Evolutionary conservation across 2,113 vertebrate species (phyloP), one percentile per base, ranked within the genome.

Genomic region (Brevimyrus niger): DNA sequence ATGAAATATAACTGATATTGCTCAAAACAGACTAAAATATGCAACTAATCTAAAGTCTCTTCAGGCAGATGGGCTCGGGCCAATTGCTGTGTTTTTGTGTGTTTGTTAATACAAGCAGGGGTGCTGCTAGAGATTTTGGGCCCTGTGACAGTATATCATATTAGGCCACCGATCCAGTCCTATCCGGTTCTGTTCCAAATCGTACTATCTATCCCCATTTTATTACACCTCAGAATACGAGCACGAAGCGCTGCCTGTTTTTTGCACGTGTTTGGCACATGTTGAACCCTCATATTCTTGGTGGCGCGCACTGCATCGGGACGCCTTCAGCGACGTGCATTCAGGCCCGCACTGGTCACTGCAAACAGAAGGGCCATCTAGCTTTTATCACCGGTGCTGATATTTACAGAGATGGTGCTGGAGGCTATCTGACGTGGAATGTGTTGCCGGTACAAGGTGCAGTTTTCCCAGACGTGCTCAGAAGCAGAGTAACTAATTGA

Each of bases 351-450:
- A 42, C 31, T 19, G 35, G 73, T 42, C 73, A 80, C 35, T 42
- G 73, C 11, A 42, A 80, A 80, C 35, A 38, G 73, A 42, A 38
- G 73, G 13, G 73, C 13, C 13, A 17, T 42, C 46, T 85, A 47
- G 82, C n/a, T 19, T 9, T 35, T 51, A 87, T 87, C 82, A 87
- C 31, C 86, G 55, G 17, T 87, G 50, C 13, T 15, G 48, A 11
- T 85, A 48, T 85, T 85, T 38, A 58, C 86, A 87, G 27, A 87
- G 31, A 87, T 50, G 48, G 50, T 53, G 50, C 6, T 21, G 46
- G 42, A 48, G 17, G 86, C 48, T 35, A 50, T 87, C 48, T 87
- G 86, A 87, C 50, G 86, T 87, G 86, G 86, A 87, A 31, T 31
- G 48, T n/a, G 4, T 50, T 11, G 13, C 1, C 2, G 19, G 86